Percentiles rank a stretch among this genome's conserved stretches.
These are phyloP conservation scores for Microchrysa polita DNA, from an alignment of 2,888 invertebrate species.

Conservation along the genomic window DNA sequence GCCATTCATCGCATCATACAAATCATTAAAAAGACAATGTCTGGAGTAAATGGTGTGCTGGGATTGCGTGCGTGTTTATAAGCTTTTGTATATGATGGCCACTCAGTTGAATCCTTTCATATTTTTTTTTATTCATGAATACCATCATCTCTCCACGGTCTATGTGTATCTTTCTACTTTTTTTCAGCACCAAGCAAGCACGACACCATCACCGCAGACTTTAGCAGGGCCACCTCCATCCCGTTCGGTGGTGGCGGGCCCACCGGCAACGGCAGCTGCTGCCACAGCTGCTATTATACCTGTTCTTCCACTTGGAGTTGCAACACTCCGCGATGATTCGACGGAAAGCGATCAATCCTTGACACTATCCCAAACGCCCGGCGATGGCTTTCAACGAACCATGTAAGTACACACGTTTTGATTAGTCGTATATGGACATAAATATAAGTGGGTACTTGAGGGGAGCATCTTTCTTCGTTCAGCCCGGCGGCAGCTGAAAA, in stretches of 20 bases:
- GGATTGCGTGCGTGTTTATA: no score
- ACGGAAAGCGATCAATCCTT: conserved; percentile 65
- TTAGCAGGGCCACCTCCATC: conserved; percentile 57
- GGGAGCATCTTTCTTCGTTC: no score
- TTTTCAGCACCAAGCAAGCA: conserved; percentile 60
- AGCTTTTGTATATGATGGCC: no score
- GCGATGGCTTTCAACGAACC: conserved; percentile 64
- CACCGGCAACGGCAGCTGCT: conserved; percentile 65
- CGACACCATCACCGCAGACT: conserved; percentile 63
- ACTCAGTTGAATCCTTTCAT: no score
- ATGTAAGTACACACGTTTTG: conserved; percentile 59
- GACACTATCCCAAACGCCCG: conserved; percentile 63
- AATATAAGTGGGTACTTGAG: no score
- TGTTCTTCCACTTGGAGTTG: conserved; percentile 64
- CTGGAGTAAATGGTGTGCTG: no score
- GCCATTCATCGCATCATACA: no score
- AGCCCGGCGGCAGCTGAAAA: no score
- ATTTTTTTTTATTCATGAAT: neutral
- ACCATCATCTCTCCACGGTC: conserved; percentile 18
- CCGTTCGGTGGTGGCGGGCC: conserved; percentile 64
- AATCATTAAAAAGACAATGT: no score
- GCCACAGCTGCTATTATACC: conserved; percentile 65
- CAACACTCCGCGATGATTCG: conserved; percentile 65
- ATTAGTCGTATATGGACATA: neutral
- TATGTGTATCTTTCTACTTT: conserved; percentile 38